These are phyloP conservation scores for Drosophila macrothrix DNA, from an alignment of 2,888 invertebrate species.

Conservation along the genomic window DNA sequence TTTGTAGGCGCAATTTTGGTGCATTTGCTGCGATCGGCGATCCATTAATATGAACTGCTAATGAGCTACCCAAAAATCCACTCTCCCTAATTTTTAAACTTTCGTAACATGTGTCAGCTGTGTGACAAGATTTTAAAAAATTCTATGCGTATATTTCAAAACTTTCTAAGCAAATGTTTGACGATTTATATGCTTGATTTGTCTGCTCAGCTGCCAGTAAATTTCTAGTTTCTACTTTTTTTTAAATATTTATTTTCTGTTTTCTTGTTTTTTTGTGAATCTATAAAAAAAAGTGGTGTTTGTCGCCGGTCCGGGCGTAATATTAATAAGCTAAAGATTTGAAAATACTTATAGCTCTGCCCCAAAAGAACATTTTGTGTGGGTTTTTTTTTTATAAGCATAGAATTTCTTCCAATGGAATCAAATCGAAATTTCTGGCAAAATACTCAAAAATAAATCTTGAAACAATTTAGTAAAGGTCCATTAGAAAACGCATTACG, in stretches of 20 bases:
- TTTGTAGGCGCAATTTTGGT: constrained; percentile 7
- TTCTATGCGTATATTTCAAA: constrained; percentile 33
- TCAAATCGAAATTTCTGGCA: constrained; percentile 62
- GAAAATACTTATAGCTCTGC: constrained; percentile 64
- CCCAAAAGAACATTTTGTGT: constrained; percentile 18
- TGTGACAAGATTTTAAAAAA: constrained; percentile 7
- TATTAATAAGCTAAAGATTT: constrained; percentile 66
- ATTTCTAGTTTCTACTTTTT: constrained; percentile 18
- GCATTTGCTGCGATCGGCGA: constrained; percentile 14
- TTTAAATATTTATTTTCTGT: constrained; percentile 7
- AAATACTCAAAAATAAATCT: constrained; percentile 14
- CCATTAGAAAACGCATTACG: constrained; percentile 28
- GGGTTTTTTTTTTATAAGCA: constrained; percentile 27
- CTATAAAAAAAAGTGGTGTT: constrained; percentile 50
- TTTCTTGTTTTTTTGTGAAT: constrained; percentile 9
- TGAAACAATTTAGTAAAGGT: constrained; percentile 7
- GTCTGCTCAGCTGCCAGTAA: constrained; percentile 63
- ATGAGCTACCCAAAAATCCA: constrained; percentile 17
- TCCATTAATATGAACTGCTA: constrained; percentile 28
- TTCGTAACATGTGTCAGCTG: constrained; percentile 32
- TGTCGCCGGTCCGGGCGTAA: constrained; percentile 58
- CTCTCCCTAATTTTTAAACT: constrained; percentile 10
- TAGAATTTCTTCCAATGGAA: constrained; percentile 31
- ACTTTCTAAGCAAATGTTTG: constrained; percentile 34
- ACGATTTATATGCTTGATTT: constrained; percentile 67